Evolutionary conservation across 1,140 invertebrate species (phyloP).

Genomic region (Oncopodura yosiiana): DNA sequence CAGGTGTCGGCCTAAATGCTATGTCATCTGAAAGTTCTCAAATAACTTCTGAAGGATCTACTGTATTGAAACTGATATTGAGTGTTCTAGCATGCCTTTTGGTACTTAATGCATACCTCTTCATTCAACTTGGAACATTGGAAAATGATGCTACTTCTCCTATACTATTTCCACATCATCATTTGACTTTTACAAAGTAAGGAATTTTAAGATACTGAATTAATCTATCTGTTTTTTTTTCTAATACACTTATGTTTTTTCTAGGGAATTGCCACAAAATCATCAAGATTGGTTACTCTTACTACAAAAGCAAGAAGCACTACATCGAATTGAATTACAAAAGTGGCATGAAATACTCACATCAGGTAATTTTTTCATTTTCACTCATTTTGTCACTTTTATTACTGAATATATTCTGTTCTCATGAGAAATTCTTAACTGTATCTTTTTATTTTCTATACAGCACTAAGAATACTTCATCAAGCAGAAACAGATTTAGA

Average conservation of each 20-base stretch:
- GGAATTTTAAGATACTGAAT: slow-evolving; percentile 2
- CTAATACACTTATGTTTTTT: slow-evolving; percentile 20
- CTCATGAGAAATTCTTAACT: too few species aligned
- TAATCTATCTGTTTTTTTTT: neutral
- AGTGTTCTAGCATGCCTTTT: slow-evolving; percentile 53
- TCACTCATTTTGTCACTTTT: too few species aligned
- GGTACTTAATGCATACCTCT: slow-evolving; percentile 64
- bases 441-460: too few species aligned
- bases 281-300: slow-evolving; percentile 66
- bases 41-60: slow-evolving; percentile 17
- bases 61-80: slow-evolving; percentile 30
- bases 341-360: slow-evolving; percentile 62
- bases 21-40: slow-evolving; percentile 2
- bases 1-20: neutral
- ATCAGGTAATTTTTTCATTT: too few species aligned
- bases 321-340: slow-evolving; percentile 62
- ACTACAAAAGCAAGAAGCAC: slow-evolving; percentile 60
- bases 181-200: slow-evolving; percentile 25
- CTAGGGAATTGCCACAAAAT: slow-evolving; percentile 51
- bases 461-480: slow-evolving; percentile 36
- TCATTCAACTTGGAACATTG: slow-evolving; percentile 63
- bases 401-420: too few species aligned
- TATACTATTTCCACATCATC: slow-evolving; percentile 27
- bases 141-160: slow-evolving; percentile 42
- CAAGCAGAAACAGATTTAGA: slow-evolving; percentile 34